phyloP scores from a whole-genome alignment of 2,113 vertebrate species.

The Morone saxatilis region DNA sequence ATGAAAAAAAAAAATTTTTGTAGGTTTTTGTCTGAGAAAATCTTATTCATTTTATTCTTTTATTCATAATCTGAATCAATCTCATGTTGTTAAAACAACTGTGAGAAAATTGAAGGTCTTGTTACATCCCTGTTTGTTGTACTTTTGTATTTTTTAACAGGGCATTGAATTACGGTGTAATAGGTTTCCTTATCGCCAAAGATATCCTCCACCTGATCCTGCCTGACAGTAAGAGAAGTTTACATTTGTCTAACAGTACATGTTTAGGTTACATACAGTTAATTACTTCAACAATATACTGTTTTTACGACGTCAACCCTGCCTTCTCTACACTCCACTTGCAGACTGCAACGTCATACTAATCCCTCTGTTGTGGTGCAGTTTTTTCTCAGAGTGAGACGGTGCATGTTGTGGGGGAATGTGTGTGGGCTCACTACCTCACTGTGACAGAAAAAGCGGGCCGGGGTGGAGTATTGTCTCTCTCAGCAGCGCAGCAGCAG shows the following conservation, averaged over 20 bases:
- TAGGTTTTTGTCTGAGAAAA: too few species aligned
- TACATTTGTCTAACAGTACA: background rate
- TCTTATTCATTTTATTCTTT: too few species aligned
- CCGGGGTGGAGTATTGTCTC: constrained; percentile 27
- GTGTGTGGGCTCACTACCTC: constrained; percentile 81
- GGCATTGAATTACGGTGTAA: constrained; percentile 82
- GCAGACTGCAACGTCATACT: background rate
- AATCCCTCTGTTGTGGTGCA: constrained; percentile 49
- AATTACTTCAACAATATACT: background rate
- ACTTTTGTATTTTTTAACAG: constrained; percentile 57
- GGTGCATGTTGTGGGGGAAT: constrained; percentile 69
- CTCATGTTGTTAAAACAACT: too few species aligned
- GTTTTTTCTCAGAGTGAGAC: constrained; percentile 73
- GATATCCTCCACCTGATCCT: constrained; percentile 82
- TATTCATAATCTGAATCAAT: too few species aligned
- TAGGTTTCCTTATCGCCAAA: constrained; percentile 83
- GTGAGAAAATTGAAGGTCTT: too few species aligned
- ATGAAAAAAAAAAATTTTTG: too few species aligned
- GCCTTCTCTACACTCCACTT: background rate
- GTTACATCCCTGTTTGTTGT: background rate
- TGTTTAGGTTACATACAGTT: background rate
- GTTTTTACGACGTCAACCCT: background rate
- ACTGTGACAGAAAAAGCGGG: constrained; percentile 56
- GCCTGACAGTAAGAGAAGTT: constrained; percentile 78
- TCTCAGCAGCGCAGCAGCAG: constrained; percentile 74